Percentiles rank a stretch among this genome's conserved stretches.
phyloP scores from a whole-genome alignment of 1,140 invertebrate genomes.

The Musca vetustissima region DNA sequence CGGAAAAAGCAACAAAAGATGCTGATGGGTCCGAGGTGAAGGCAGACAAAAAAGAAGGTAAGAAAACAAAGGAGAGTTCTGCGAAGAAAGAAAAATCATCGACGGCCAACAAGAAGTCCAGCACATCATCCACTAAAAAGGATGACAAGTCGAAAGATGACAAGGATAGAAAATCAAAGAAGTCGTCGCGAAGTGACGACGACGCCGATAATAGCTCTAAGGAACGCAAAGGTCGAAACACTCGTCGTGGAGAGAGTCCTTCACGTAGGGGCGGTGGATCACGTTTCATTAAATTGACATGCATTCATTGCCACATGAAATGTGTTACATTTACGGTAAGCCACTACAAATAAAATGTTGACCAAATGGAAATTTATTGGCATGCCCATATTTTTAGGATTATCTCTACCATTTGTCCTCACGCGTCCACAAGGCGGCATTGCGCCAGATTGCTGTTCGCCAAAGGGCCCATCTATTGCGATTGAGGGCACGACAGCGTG shows the following conservation, averaged over 20 bases:
- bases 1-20: conserved; percentile 33
- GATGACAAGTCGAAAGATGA: conserved; percentile 45
- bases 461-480: conserved; percentile 70
- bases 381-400: conserved; percentile 56
- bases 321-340: conserved; percentile 71
- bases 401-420: conserved; percentile 72
- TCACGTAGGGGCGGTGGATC: conserved; percentile 54
- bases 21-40: conserved; percentile 28
- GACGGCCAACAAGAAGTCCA: conserved; percentile 35
- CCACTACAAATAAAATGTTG: conserved; percentile 25
- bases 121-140: conserved; percentile 38
- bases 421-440: conserved; percentile 67
- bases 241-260: conserved; percentile 43
- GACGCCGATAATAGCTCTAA: conserved; percentile 40
- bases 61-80: conserved; percentile 44
- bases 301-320: conserved; percentile 72
- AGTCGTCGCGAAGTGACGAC: conserved; percentile 34
- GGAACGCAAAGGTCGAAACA: conserved; percentile 30
- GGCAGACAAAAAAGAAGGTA: conserved; percentile 39
- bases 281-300: conserved; percentile 69
- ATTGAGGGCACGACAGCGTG: conserved; percentile 73
- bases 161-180: conserved; percentile 26
- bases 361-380: conserved; percentile 21
- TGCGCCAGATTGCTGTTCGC: conserved; percentile 69
- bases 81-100: conserved; percentile 40